These are phyloP conservation scores for Kryptolebias ocellatus DNA, from an alignment of 2,797 vertebrate genomes.

Conservation along the genomic window DNA sequence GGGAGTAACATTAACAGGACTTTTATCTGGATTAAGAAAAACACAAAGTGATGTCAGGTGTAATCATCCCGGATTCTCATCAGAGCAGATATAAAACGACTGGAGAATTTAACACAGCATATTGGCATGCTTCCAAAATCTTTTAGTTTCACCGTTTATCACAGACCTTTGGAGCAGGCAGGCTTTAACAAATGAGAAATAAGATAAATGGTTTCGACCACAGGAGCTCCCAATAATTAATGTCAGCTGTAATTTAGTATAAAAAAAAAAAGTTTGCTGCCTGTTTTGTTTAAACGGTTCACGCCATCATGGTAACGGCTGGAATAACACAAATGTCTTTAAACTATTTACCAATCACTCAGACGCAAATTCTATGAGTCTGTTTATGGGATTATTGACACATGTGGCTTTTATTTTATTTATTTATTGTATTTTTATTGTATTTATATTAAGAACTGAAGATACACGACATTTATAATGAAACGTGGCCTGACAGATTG, in stretches of 20 bases:
- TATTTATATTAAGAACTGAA: slow-evolving; percentile 17
- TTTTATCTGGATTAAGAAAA: slow-evolving; percentile 29
- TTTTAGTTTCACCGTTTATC: slow-evolving; percentile 3
- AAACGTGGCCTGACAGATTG: slow-evolving; percentile 3
- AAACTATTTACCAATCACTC: slow-evolving; percentile 11
- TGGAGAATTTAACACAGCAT: neutral
- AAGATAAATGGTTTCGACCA: slow-evolving; percentile 21
- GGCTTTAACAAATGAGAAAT: slow-evolving; percentile 28
- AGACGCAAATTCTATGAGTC: slow-evolving; percentile 40
- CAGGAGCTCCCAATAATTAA: slow-evolving; percentile 27
- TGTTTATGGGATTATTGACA: slow-evolving; percentile 14
- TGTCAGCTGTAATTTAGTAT: slow-evolving; percentile 24
- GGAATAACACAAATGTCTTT: slow-evolving; percentile 7
- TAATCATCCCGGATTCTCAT: neutral
- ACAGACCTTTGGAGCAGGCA: slow-evolving; percentile 12
- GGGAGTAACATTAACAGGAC: slow-evolving; percentile 21
- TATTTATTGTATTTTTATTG: slow-evolving; percentile 22
- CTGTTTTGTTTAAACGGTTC: neutral
- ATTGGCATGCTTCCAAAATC: neutral
- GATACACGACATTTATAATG: slow-evolving; percentile 7
- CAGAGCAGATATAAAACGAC: neutral
- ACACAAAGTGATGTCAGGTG: slow-evolving; percentile 10
- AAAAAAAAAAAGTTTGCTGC: slow-evolving; percentile 3
- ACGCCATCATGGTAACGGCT: slow-evolving; percentile 9
- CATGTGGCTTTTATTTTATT: slow-evolving; percentile 10